Evolutionary conservation across 1,140 invertebrate genomes (phyloP), one percentile per base, ranked within the genome.

Genomic region (Ceratina japonica): DNA sequence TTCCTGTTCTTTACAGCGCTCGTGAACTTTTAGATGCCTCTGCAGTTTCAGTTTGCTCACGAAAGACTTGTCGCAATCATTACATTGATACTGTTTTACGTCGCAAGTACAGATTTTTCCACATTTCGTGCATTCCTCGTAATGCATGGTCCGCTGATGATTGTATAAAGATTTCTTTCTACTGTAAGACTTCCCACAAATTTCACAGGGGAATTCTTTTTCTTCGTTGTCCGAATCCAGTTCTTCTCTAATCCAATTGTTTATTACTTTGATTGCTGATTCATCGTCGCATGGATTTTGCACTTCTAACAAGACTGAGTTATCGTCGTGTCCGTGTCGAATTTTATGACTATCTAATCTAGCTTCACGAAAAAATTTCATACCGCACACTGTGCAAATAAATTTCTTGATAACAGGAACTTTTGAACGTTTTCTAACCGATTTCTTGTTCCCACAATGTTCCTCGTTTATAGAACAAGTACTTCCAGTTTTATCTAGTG

Each of bases 31-130:
- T 18, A 89, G 77, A 66, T 93, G 92, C 54, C 90, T 92, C 61
- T 92, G 90, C 5, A 93, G 68, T 75, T 93, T 92, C 20, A 87
- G 86, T 18, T 94, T 93, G 52, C 93, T 93, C 22, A 93, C 89
- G 81, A 94, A 95, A 2, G 92, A 91, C 79, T 95, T 93, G 27
- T 92, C 89, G 79, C 96, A 96, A 83, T 95, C 94, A 51, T 93
- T 86, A 87, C 95, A 96, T 68, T 93, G 93, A 79, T 94, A 96
- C 1, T 94, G 94, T 87, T 95, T 95, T 61, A 93, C 10, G 31
- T 79, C 27, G 73, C 49, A 79, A 62, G 66, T 18, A 3, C 75
- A 82, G 51, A 86, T n/a, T 71, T 75, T 37, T 2, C 70, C 83
- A 31, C 87, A 90, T 13, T 10, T 75, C 10, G 20, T 13, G 20